Conservation (phyloP, 2,113 vertebrate genomes). For the Geococcyx californianus region DNA sequence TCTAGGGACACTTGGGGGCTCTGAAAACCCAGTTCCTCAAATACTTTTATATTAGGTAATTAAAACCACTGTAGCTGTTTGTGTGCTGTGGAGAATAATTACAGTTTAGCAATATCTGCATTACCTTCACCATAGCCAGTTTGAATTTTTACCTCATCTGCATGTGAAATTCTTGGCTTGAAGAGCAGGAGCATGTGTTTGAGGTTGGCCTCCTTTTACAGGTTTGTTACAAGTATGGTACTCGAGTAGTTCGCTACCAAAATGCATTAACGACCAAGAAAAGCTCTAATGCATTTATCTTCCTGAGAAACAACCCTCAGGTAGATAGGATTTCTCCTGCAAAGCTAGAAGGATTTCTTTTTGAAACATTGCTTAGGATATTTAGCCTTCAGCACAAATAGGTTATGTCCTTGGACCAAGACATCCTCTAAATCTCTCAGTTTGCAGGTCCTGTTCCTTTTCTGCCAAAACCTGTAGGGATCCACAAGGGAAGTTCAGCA, state of each 20-base stretch:
- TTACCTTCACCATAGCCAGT: background rate
- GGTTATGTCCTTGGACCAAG: background rate
- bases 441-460: background rate
- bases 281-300: background rate
- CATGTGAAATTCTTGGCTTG: background rate
- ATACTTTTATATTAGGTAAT: background rate
- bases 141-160: background rate
- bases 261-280: background rate
- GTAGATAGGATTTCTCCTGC: background rate
- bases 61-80: background rate
- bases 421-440: background rate
- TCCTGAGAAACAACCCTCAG: background rate
- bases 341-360: background rate
- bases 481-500: background rate
- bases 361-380: background rate
- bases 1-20: background rate
- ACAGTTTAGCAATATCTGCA: background rate
- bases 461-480: background rate
- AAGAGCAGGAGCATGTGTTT: background rate
- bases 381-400: background rate
- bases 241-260: background rate
- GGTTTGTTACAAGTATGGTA: background rate
- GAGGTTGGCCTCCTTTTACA: background rate
- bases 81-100: background rate
- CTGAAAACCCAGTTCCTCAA: background rate